phyloP scores from a whole-genome alignment of 2,113 vertebrate genomes.

The Oriolus oriolus region DNA sequence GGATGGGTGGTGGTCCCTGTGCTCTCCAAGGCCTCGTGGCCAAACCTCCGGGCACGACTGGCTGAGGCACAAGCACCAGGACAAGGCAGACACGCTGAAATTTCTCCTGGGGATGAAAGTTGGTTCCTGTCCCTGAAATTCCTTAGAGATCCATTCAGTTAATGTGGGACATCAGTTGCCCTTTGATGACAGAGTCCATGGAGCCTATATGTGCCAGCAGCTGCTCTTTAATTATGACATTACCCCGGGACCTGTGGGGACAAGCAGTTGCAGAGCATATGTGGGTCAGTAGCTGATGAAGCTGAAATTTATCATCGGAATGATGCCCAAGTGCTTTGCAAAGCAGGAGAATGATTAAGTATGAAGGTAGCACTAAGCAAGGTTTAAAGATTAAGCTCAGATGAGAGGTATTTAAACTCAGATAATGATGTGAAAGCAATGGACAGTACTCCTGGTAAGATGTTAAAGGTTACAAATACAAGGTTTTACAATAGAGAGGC shows the following conservation, averaged over 20 bases:
- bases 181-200: slow-evolving; percentile 5
- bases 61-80: not conserved
- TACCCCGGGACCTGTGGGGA: slow-evolving; percentile 30
- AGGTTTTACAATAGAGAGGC: slow-evolving; percentile 7
- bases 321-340: slow-evolving; percentile 49
- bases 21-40: not conserved
- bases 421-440: slow-evolving; percentile 55
- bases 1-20: not conserved
- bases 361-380: slow-evolving; percentile 49
- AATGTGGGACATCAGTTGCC: slow-evolving; percentile 51
- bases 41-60: not conserved
- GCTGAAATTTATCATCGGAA: slow-evolving; percentile 63
- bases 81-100: not conserved
- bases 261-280: slow-evolving; percentile 23
- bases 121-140: not conserved
- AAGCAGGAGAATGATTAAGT: slow-evolving; percentile 57
- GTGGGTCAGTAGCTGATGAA: slow-evolving; percentile 60
- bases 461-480: slow-evolving; percentile 64
- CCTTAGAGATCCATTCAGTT: slow-evolving; percentile 38
- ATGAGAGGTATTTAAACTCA: slow-evolving; percentile 37
- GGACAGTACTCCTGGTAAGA: slow-evolving; percentile 39
- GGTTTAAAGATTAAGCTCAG: slow-evolving; percentile 51
- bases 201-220: slow-evolving; percentile 25
- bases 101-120: not conserved
- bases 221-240: slow-evolving; percentile 54